A percentile compares a stretch with the other conserved stretches of the same genome.
phyloP scores from a whole-genome alignment of 2,888 invertebrate genomes.

The Mythimna lalbum region DNA sequence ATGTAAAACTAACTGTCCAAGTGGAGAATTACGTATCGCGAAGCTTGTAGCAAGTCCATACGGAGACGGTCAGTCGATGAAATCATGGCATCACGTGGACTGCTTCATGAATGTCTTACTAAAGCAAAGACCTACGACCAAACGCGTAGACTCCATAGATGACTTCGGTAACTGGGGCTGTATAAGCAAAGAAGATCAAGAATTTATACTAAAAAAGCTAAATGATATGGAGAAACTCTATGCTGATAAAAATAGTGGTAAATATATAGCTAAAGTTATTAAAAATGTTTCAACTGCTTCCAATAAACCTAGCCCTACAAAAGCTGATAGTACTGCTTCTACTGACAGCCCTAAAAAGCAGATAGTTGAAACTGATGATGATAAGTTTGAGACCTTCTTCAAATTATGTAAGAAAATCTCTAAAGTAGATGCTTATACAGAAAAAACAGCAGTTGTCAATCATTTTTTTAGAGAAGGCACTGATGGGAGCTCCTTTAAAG shows the following conservation, averaged over 20 bases:
- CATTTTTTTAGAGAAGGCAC: slow-evolving; percentile 92
- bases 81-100: slow-evolving; percentile 95
- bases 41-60: slow-evolving; percentile 95
- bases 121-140: slow-evolving; percentile 95
- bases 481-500: slow-evolving; percentile 92
- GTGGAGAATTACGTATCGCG: slow-evolving; percentile 94
- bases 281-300: slow-evolving; percentile 77
- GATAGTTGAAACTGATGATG: slow-evolving; percentile 88
- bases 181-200: slow-evolving; percentile 92
- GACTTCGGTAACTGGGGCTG: slow-evolving; percentile 95
- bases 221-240: slow-evolving; percentile 91
- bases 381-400: slow-evolving; percentile 94
- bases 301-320: slow-evolving; percentile 35
- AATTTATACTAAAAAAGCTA: slow-evolving; percentile 91
- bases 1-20: slow-evolving; percentile 95
- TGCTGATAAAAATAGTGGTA: slow-evolving; percentile 87
- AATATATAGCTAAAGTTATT: slow-evolving; percentile 83
- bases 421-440: slow-evolving; percentile 94
- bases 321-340: slow-evolving; percentile 44
- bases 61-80: slow-evolving; percentile 93
- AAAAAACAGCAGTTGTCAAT: slow-evolving; percentile 94
- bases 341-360: slow-evolving; percentile 49
- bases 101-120: slow-evolving; percentile 95
- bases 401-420: slow-evolving; percentile 95
- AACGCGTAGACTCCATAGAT: slow-evolving; percentile 94